Evolutionary conservation across 2,888 invertebrate species (phyloP).

Genomic region (Muschampia plurimacula): DNA sequence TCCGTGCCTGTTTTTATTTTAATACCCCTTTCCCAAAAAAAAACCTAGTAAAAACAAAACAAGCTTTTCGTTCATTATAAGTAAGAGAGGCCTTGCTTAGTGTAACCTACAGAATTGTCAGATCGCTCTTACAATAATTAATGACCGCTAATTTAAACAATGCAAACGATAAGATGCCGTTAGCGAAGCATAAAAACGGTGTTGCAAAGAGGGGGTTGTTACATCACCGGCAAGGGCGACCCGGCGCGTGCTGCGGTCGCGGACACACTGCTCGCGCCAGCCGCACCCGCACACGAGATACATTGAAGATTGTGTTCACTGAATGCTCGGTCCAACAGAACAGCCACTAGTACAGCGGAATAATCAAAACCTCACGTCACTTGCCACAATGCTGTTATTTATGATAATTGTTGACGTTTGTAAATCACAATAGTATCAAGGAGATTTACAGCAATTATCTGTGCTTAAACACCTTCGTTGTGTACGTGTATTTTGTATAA

Average conservation of each 20-base stretch:
- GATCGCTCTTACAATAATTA: slow-evolving; percentile 1
- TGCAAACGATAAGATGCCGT: slow-evolving; percentile 26
- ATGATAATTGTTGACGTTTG: slow-evolving; percentile 49
- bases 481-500: slow-evolving; percentile 24
- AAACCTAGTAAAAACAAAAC: slow-evolving; percentile 4
- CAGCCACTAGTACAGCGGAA: slow-evolving; percentile 54
- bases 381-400: slow-evolving; percentile 52
- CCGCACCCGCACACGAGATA: slow-evolving; percentile 63
- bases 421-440: slow-evolving; percentile 38
- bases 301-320: slow-evolving; percentile 62
- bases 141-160: slow-evolving; percentile 18
- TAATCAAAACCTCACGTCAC: slow-evolving; percentile 63
- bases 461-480: slow-evolving; percentile 28
- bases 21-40: slow-evolving; percentile 12
- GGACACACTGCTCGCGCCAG: slow-evolving; percentile 66
- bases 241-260: slow-evolving; percentile 72
- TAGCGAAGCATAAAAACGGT: slow-evolving; percentile 38
- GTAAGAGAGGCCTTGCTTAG: background rate
- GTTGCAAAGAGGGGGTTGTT: slow-evolving; percentile 45
- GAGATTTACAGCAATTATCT: slow-evolving; percentile 35
- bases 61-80: background rate
- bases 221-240: slow-evolving; percentile 56
- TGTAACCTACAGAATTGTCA: background rate
- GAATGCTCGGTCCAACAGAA: slow-evolving; percentile 53
- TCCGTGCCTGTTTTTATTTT: slow-evolving; percentile 60